Evolutionary conservation across 2,113 vertebrate genomes (phyloP), one percentile per base, ranked within the genome.

Genomic region (Pachypanchax playfairii): DNA sequence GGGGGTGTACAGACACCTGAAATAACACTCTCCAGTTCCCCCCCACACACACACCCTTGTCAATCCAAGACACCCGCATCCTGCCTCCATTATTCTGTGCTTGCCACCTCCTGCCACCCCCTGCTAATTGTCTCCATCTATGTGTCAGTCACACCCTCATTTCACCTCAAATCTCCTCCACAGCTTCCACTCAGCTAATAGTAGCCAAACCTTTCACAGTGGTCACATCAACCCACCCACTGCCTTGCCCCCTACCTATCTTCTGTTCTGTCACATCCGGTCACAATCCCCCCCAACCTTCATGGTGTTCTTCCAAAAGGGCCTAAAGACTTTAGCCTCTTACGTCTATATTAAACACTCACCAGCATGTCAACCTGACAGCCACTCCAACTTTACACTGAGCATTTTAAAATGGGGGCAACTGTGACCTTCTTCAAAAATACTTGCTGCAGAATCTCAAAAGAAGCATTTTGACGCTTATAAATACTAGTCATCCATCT

Each of bases 101-200:
- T 47, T 48, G 65, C 71, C 76, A 62, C 84, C 75, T 83, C 82
- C 75, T 48, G 24, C 47, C 65, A 65, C 77, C 85, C 86, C 83
- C 85, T 82, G 81, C 85, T 81, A 74, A 59, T 62, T 43, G 41
- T 73, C 77, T 79, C 83, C 74, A 75, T 88, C 82, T 77, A 87
- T 78, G 81, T 84, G 86, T 88, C 87, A 89, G 80, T 87, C 86
- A 87, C 84, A 70, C 67, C 79, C 77, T 79, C 52, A 43, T 74
- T 72, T 70, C 69, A 67, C 67, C 67, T 73, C 65, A 77, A 72
- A 31, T 61, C 66, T 75, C 61, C 66, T 68, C 68, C 47, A 57
- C 75, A 67, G 73, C 70, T 67, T 69, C 73, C 65, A 55, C 79
- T 60, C 71, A 2, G 43, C 67, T 77, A 86, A 84, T 80, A 87